Evolutionary conservation across 2,113 vertebrate genomes (phyloP).

Genomic region (Prionailurus bengalensis): DNA sequence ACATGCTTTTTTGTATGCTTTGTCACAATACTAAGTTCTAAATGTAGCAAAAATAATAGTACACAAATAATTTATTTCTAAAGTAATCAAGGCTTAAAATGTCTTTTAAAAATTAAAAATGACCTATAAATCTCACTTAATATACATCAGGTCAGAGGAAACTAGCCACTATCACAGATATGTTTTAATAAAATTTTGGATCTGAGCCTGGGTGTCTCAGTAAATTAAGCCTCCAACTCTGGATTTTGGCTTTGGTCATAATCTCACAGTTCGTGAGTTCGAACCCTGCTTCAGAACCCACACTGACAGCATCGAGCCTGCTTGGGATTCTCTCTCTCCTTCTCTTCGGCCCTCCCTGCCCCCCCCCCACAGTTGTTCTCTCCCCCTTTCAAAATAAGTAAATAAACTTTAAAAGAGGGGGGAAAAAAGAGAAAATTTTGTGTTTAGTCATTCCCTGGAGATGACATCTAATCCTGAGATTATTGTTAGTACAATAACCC

Average conservation of each 20-base stretch:
- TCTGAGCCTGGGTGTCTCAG: no score
- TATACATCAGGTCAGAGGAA: background rate
- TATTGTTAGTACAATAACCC: background rate
- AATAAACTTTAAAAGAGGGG: no score
- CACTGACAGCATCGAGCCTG: no score
- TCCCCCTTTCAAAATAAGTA: no score
- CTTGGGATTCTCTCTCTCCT: no score
- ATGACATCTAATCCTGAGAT: background rate
- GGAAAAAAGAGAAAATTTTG: background rate
- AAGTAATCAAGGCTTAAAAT: background rate
- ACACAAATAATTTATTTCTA: conserved; percentile 23
- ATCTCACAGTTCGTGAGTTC: no score
- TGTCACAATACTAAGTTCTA: background rate
- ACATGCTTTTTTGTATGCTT: background rate
- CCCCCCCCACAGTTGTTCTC: no score
- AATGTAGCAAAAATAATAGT: background rate
- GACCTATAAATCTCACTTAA: background rate
- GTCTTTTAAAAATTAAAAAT: conserved; percentile 16
- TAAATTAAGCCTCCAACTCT: no score
- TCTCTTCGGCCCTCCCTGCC: no score
- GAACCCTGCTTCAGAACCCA: no score
- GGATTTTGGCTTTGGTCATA: no score
- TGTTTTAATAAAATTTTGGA: conserved; percentile 2
- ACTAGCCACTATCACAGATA: background rate
- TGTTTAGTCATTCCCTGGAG: background rate